Conservation (phyloP, 1,140 invertebrate genomes). For the Drosophila aff. region DNA sequence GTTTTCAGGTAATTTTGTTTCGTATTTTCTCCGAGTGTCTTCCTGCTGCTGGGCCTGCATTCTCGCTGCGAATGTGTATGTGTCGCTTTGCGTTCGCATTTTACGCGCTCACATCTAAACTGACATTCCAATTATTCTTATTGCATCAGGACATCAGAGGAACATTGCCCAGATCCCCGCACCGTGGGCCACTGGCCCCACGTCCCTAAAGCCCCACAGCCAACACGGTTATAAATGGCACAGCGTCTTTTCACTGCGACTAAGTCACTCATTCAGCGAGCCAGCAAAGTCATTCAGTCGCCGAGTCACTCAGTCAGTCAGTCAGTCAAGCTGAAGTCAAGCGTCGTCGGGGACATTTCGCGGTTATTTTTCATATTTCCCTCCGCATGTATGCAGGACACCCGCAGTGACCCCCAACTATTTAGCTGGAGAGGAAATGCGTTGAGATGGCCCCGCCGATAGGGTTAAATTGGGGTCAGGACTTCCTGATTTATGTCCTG, state of each 20-base stretch:
- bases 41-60: conserved; percentile 28
- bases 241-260: conserved; percentile 59
- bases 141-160: conserved; percentile 54
- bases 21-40: neutral
- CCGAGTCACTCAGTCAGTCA: conserved; percentile 16
- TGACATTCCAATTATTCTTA: conserved; percentile 78
- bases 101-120: conserved; percentile 72
- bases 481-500: conserved; percentile 36
- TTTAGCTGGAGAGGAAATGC: conserved; percentile 35
- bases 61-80: conserved; percentile 36
- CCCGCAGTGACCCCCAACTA: conserved; percentile 17
- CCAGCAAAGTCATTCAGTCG: conserved; percentile 23
- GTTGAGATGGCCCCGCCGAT: conserved; percentile 15
- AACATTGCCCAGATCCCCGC: neutral
- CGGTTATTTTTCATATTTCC: conserved; percentile 64
- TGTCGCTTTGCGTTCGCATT: conserved; percentile 67
- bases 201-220: neutral
- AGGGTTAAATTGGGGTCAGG: conserved; percentile 5
- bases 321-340: neutral
- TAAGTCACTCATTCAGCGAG: conserved; percentile 48
- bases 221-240: conserved; percentile 52
- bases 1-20: neutral
- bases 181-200: neutral
- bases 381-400: conserved; percentile 7
- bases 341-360: conserved; percentile 10